phyloP scores from a whole-genome alignment of 92 coral and sea anemone species.

The Umimayanthus chanpuru region DNA sequence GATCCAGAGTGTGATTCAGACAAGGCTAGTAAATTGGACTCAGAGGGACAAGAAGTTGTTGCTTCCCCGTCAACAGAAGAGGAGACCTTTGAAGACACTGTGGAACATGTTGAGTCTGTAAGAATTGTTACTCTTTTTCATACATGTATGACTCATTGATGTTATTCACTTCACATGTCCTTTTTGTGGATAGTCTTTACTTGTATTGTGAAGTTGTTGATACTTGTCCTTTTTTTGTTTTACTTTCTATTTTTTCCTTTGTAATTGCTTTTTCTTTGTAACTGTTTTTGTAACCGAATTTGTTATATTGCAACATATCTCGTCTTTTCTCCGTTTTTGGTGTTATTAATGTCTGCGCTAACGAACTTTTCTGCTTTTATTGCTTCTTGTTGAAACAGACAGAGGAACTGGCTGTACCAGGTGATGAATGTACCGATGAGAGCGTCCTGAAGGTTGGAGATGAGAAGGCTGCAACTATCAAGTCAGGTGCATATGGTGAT shows the following conservation, averaged over 20 bases:
- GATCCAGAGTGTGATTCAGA: neutral
- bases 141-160: no score
- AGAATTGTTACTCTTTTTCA: neutral
- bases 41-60: neutral
- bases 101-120: constrained; percentile 8
- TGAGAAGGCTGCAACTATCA: neutral
- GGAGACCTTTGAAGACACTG: constrained; percentile 11
- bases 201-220: neutral
- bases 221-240: no score
- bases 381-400: neutral
- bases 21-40: neutral
- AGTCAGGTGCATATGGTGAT: neutral
- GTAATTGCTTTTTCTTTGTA: neutral
- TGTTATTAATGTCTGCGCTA: no score
- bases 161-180: neutral
- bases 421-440: neutral
- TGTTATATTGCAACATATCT: no score
- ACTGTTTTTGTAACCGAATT: no score
- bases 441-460: neutral
- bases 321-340: no score
- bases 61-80: neutral
- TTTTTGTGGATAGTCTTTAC: neutral
- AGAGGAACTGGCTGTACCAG: neutral
- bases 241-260: no score
- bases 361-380: neutral